Percentiles rank a stretch among this genome's conserved stretches.
These are phyloP conservation scores for Mugil cephalus DNA, from an alignment of 2,113 vertebrate species.

Conservation along the genomic window DNA sequence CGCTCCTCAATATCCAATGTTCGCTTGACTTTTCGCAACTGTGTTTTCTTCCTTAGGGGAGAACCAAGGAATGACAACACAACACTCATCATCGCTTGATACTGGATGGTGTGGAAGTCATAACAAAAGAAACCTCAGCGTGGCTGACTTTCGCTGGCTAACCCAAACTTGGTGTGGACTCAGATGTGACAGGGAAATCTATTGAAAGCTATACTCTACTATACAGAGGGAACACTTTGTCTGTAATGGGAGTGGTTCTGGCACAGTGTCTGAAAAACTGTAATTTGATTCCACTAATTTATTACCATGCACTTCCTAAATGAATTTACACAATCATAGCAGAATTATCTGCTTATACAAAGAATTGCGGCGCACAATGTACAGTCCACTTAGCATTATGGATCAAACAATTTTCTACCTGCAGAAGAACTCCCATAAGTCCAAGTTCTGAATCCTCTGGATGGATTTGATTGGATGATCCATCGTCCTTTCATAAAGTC, in stretches of 20 bases:
- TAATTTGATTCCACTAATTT: too few relatives aligned
- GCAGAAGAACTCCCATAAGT: slow-evolving; percentile 98
- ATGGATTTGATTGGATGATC: slow-evolving; percentile 92
- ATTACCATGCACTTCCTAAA: too few relatives aligned
- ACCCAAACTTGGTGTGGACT: neutral
- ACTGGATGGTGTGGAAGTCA: neutral
- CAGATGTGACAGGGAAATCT: neutral
- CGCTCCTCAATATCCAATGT: slow-evolving; percentile 89
- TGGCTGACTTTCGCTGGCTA: neutral
- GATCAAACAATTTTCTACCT: slow-evolving; percentile 81
- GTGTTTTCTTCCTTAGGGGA: slow-evolving; percentile 91
- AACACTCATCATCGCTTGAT: slow-evolving; percentile 31
- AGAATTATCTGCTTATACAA: neutral
- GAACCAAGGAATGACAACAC: slow-evolving; percentile 47
- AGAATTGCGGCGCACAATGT: neutral
- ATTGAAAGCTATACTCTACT: neutral
- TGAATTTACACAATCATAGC: neutral
- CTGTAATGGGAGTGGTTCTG: neutral
- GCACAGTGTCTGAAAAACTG: neutral
- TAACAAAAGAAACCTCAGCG: neutral
- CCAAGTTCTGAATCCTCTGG: slow-evolving; percentile 96
- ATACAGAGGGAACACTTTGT: neutral
- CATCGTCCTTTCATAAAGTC: slow-evolving; percentile 94
- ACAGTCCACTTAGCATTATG: neutral
- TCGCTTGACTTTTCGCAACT: slow-evolving; percentile 93